Percentiles rank a stretch among this genome's conserved stretches.
These are phyloP conservation scores for Spinibarbus caldwelli DNA, from an alignment of 2,797 vertebrate genomes.

Conservation along the genomic window DNA sequence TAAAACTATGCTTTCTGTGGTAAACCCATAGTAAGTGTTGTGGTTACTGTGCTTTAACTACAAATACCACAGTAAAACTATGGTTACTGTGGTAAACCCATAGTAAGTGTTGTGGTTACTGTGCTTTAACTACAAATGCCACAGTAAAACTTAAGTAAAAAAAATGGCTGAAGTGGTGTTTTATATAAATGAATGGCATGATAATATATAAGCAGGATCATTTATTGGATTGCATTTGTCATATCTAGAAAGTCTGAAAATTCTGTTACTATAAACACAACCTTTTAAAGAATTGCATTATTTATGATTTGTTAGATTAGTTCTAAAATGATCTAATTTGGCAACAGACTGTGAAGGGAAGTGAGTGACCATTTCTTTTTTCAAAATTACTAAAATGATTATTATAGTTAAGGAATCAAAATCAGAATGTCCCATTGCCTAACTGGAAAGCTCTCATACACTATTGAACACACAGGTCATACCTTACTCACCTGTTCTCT, in stretches of 20 bases:
- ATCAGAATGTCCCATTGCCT: background rate
- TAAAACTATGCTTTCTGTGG: too few species aligned
- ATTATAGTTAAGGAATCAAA: background rate
- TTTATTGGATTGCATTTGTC: background rate
- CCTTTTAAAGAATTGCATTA: background rate
- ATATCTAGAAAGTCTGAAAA: background rate
- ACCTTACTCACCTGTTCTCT: constrained; percentile 13
- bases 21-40: too few species aligned
- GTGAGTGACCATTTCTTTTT: background rate
- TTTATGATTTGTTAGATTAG: background rate
- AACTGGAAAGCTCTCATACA: background rate
- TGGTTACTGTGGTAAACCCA: too few species aligned
- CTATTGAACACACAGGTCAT: background rate
- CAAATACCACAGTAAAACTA: too few species aligned
- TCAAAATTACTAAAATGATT: background rate
- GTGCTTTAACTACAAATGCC: too few species aligned
- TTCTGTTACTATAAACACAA: background rate
- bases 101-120: too few species aligned
- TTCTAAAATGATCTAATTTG: background rate
- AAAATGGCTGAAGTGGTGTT: too few species aligned
- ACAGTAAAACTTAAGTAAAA: too few species aligned
- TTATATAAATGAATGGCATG: background rate
- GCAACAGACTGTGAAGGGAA: too few species aligned
- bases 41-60: too few species aligned
- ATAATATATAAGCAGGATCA: background rate